phyloP scores from a whole-genome alignment of 2,888 invertebrate species.

The Fragum fragum region DNA sequence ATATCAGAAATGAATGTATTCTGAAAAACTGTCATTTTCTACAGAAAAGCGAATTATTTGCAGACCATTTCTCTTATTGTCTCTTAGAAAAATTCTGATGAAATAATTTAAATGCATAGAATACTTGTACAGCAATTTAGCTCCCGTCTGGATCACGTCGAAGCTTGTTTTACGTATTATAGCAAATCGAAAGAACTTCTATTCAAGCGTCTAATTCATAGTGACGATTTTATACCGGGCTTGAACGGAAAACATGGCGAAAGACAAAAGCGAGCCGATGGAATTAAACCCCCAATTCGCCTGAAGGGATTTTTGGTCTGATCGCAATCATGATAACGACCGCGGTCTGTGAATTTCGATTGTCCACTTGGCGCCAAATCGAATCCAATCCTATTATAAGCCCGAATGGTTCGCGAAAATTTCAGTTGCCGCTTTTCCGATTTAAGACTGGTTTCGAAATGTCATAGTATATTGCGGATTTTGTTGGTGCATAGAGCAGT shows the following conservation, averaged over 20 bases:
- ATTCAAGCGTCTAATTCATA: constrained; percentile 65
- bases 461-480: too few relatives aligned
- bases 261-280: constrained; percentile 54
- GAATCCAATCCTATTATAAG: constrained; percentile 60
- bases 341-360: constrained; percentile 53
- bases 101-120: constrained; percentile 63
- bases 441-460: too few relatives aligned
- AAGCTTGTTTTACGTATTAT: constrained; percentile 47
- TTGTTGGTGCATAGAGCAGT: too few relatives aligned
- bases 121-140: constrained; percentile 55
- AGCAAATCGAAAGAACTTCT: constrained; percentile 37
- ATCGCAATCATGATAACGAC: constrained; percentile 59
- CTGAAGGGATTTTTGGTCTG: constrained; percentile 59
- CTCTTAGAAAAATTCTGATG: constrained; percentile 39
- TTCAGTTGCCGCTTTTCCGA: too few relatives aligned
- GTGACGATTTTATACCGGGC: constrained; percentile 60
- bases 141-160: constrained; percentile 50
- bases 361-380: constrained; percentile 62
- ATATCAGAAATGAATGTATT: constrained; percentile 38
- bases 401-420: constrained; percentile 23
- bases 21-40: constrained; percentile 48
- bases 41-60: constrained; percentile 46
- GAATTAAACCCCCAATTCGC: constrained; percentile 64
- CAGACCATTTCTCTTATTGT: constrained; percentile 56
- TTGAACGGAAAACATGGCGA: constrained; percentile 41